Conservation (phyloP, 2,113 vertebrate species). For the Patagioenas fasciata region DNA sequence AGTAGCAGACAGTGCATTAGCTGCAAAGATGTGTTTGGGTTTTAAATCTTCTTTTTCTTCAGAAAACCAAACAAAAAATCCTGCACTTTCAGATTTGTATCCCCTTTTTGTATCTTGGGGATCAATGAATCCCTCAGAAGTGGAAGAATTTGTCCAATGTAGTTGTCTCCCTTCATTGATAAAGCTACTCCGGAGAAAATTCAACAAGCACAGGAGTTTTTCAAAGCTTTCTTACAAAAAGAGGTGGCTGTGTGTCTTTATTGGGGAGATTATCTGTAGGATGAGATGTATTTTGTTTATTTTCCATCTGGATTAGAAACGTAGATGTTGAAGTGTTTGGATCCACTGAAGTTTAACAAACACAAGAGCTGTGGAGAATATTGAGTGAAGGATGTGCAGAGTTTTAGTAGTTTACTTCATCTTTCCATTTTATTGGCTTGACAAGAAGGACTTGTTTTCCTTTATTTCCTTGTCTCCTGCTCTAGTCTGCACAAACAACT, state of each 20-base stretch:
- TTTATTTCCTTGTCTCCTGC: not conserved
- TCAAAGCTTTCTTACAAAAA: not conserved
- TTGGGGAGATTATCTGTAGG: not conserved
- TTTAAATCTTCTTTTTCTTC: not conserved
- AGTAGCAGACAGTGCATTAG: not conserved
- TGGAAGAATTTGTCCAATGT: not conserved
- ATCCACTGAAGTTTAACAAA: not conserved
- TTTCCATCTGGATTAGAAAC: not conserved
- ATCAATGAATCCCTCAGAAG: not conserved
- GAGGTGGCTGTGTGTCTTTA: too few species aligned
- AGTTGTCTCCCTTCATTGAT: not conserved
- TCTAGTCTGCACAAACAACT: not conserved
- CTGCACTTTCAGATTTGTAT: not conserved
- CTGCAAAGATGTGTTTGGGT: not conserved
- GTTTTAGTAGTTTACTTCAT: too few species aligned
- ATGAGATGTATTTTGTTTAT: not conserved
- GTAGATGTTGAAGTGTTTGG: not conserved
- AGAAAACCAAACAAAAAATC: not conserved
- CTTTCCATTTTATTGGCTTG: not conserved
- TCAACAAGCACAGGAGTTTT: not conserved
- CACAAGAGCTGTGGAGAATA: not conserved
- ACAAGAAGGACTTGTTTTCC: not conserved
- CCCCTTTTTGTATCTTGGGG: not conserved
- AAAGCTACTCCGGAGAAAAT: not conserved
- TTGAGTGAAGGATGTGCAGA: not conserved